Evolutionary conservation across 2,113 vertebrate genomes (phyloP).

Genomic region (Syngnathus floridae): DNA sequence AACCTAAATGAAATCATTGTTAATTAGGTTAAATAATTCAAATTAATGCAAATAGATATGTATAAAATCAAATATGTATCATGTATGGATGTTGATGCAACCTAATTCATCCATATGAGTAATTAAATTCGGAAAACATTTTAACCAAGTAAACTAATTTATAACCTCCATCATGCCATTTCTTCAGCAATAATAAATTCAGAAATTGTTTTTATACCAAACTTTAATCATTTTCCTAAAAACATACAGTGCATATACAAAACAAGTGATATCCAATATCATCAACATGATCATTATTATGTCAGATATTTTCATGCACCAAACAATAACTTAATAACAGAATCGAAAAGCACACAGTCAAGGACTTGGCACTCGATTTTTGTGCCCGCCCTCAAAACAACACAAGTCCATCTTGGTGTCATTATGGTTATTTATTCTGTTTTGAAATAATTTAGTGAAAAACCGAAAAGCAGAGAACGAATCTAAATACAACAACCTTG

Average conservation of each 20-base stretch:
- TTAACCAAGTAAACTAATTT: not conserved
- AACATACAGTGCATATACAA: slow-evolving; percentile 16
- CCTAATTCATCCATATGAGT: not conserved
- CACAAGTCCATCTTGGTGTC: too few relatives aligned
- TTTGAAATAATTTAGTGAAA: slow-evolving; percentile 33
- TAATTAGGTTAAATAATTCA: too few relatives aligned
- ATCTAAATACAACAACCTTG: not conserved
- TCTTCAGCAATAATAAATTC: not conserved
- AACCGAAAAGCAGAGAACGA: not conserved
- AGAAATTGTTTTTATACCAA: slow-evolving; percentile 3
- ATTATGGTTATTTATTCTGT: not conserved
- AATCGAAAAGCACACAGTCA: slow-evolving; percentile 22
- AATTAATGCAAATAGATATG: too few relatives aligned
- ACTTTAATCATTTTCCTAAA: slow-evolving; percentile 46
- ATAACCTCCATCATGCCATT: not conserved
- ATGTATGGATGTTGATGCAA: not conserved
- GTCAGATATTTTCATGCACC: not conserved
- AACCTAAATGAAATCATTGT: too few relatives aligned
- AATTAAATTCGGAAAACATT: not conserved
- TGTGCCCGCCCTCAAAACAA: too few relatives aligned
- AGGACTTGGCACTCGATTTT: slow-evolving; percentile 30
- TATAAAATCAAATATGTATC: too few relatives aligned
- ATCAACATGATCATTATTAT: slow-evolving; percentile 8
- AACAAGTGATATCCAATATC: not conserved
- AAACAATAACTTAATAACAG: slow-evolving; percentile 34